A percentile compares a stretch with the other conserved stretches of the same genome.
phyloP scores from a whole-genome alignment of 2,797 vertebrate species.

The Phrynocephalus guinanensis region DNA sequence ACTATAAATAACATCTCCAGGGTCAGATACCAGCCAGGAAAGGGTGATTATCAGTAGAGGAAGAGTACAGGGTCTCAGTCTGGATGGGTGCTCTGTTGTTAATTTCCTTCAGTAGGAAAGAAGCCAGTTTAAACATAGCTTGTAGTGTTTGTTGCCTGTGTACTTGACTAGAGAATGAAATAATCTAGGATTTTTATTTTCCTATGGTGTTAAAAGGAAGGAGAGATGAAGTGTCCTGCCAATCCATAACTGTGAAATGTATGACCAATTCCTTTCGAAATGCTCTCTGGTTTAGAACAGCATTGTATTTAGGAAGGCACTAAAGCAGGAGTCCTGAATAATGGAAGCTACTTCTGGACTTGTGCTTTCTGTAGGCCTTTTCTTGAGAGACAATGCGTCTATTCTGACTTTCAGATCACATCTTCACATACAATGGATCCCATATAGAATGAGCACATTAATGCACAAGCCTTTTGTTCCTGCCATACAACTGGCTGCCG shows the following conservation, averaged over 20 bases:
- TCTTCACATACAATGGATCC: background rate
- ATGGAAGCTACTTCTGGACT: background rate
- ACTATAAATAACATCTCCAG: no score
- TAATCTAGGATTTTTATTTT: background rate
- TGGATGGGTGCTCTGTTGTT: background rate
- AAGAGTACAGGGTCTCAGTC: no score
- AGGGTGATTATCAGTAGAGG: no score
- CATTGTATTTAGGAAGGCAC: background rate
- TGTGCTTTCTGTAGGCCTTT: background rate
- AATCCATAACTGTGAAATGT: background rate
- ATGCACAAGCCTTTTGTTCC: background rate
- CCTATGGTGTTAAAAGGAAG: background rate
- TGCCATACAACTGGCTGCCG: background rate
- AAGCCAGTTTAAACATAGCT: background rate
- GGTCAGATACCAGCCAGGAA: no score
- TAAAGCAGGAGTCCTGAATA: no score
- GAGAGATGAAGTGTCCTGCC: no score
- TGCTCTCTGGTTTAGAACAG: background rate
- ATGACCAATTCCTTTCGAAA: no score
- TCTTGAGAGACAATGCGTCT: background rate
- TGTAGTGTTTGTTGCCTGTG: background rate
- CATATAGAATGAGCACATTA: background rate
- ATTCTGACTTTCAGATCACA: conserved; percentile 10
- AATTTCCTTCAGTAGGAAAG: background rate
- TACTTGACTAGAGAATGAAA: background rate